Percentiles rank a stretch among this genome's conserved stretches.
Conservation (phyloP, 1,140 invertebrate genomes). For the Trichonephila inaurata region DNA sequence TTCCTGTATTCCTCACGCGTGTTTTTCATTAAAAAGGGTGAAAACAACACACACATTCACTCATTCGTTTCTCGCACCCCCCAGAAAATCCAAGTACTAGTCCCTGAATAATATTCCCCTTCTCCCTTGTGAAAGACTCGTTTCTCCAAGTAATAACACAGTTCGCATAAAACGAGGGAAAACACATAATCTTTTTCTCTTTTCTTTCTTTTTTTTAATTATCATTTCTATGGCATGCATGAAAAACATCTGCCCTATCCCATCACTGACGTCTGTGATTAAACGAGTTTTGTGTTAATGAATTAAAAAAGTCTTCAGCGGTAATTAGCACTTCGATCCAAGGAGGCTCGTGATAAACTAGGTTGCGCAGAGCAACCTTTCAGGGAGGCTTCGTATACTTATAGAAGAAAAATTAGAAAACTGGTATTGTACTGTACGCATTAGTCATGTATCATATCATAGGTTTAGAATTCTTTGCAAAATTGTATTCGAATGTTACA, state of each 20-base stretch:
- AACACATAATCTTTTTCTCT: constrained; percentile 26
- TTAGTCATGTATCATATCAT: not conserved
- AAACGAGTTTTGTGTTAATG: constrained; percentile 69
- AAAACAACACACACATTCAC: not conserved
- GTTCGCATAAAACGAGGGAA: constrained; percentile 33
- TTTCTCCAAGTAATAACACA: constrained; percentile 63
- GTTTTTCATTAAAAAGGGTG: constrained; percentile 34
- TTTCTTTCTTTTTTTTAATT: constrained; percentile 64
- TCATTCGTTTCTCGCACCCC: not conserved
- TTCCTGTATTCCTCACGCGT: not conserved
- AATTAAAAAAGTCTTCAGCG: constrained; percentile 68
- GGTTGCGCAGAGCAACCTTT: not conserved
- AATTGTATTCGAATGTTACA: no score
- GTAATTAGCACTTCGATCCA: constrained; percentile 70
- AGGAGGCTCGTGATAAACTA: constrained; percentile 50
- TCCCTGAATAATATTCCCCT: constrained; percentile 48
- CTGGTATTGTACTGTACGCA: not conserved
- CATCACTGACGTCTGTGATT: constrained; percentile 70
- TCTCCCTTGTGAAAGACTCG: constrained; percentile 45
- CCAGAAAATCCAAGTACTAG: not conserved
- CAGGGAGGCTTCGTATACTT: not conserved
- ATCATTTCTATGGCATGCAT: constrained; percentile 62
- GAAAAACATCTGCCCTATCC: constrained; percentile 72
- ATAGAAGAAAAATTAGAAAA: no score
- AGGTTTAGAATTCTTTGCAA: no score